Percentiles rank a stretch among this genome's conserved stretches.
Evolutionary conservation across 1,140 invertebrate genomes (phyloP).

Genomic region (Hycleus phaleratus): DNA sequence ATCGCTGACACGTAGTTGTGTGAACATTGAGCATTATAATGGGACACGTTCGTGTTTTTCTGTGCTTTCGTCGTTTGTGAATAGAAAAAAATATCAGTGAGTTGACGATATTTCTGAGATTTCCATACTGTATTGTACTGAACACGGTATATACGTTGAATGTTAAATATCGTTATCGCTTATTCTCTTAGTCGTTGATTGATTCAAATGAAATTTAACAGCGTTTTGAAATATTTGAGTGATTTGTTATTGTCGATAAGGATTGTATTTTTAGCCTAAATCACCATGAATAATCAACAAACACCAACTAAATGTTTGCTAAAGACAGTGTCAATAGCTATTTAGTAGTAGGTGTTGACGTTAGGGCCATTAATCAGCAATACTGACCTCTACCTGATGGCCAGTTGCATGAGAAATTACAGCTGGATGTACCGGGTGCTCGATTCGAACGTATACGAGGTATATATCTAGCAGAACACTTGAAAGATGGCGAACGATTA

Average conservation of each 20-base stretch:
- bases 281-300: neutral
- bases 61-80: neutral
- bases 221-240: too few species aligned
- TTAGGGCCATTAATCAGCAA: slow-evolving; percentile 14
- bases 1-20: slow-evolving; percentile 5
- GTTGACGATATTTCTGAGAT: neutral
- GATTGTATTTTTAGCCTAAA: too few species aligned
- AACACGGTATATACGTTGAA: too few species aligned
- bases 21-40: slow-evolving; percentile 2
- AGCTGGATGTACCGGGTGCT: slow-evolving; percentile 1
- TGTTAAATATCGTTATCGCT: too few species aligned
- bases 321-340: slow-evolving; percentile 16
- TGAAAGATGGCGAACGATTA: neutral
- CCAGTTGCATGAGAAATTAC: slow-evolving; percentile 7
- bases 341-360: slow-evolving; percentile 17
- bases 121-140: too few species aligned
- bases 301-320: slow-evolving; percentile 1
- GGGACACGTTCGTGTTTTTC: slow-evolving; percentile 1
- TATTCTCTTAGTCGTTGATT: too few species aligned
- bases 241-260: too few species aligned
- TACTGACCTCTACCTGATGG: slow-evolving; percentile 5
- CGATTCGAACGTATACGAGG: too few species aligned
- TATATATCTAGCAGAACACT: too few species aligned
- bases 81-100: neutral
- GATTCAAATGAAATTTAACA: too few species aligned